Conservation (phyloP, 2,113 vertebrate species). For the Neoarius graeffei region DNA sequence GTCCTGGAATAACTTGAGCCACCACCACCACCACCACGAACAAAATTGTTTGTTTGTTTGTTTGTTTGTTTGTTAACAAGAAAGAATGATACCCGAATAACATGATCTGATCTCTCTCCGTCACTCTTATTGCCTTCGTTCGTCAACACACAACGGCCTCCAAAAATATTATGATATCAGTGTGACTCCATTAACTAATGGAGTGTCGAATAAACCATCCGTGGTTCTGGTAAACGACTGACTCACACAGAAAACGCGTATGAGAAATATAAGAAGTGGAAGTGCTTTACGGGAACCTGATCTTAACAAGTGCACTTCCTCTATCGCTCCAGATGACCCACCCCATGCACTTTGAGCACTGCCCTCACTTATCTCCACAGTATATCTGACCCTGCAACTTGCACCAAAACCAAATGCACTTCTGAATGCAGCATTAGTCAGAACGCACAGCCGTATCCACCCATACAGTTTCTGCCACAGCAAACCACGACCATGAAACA, state of each 20-base stretch:
- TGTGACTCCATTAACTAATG: not conserved
- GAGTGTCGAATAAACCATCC: not conserved
- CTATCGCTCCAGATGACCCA: not conserved
- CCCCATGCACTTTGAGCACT: not conserved
- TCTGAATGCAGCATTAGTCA: not conserved
- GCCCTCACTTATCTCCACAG: not conserved
- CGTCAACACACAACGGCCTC: not conserved
- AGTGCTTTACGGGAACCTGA: slow-evolving; percentile 37
- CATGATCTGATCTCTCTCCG: no score
- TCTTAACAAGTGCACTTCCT: slow-evolving; percentile 36
- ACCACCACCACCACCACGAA: no score
- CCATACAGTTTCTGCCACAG: not conserved
- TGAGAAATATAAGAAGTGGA: slow-evolving; percentile 30
- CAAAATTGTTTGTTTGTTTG: no score
- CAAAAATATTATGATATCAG: not conserved
- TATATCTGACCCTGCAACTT: not conserved
- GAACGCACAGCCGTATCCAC: not conserved
- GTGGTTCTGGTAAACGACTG: not conserved
- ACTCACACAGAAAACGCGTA: not conserved
- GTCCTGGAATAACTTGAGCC: not conserved
- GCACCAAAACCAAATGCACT: not conserved
- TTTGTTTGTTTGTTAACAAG: no score
- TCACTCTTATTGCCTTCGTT: not conserved
- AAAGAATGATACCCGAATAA: no score
- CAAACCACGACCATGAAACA: not conserved